Base-by-base conservation (phyloP, 2,797 vertebrate genomes). In the Hylomyscus alleni region DNA sequence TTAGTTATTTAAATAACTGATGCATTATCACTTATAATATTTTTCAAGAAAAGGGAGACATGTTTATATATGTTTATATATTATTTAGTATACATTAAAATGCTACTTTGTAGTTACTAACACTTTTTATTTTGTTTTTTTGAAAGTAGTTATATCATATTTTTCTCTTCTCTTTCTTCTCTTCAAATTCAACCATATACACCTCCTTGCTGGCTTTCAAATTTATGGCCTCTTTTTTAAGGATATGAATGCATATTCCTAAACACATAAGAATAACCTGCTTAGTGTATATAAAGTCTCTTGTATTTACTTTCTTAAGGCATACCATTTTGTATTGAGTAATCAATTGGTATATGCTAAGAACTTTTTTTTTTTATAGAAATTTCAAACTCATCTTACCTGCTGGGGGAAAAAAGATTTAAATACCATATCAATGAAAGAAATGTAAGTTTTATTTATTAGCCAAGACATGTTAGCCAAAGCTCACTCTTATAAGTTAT, bases 371-470 rank as follows among this genome's bases (percentile, higher is more conserved):
- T 62, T 47, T 62, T 10, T 8, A 58, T 56, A 80, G 7, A 75
- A 72, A 60, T 72, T 69, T 7, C 9, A 58, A 58, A 58, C 52
- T 3, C 13, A 17, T 58, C 4, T 87, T 93, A 12, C 0, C 50
- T 22, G 73, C 6, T 3, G 3, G 24, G 11, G 72, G 73, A 44
- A 47, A 24, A 50, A 6, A 3, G 3, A 12, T 50, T 54, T 26
- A 84, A 52, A 73, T 82, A 29, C 0, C 17, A 58, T 31, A 44
- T 10, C 60, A 54, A 67, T 90, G 50, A 62, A 60, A 29, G 0
- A 47, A 89, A 94, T 76, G 73, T 31, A 72, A 62, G 22, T 22
- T 73, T 88, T 87, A 91, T 94, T 54, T 91, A 94, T 60, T 91
- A 95, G 52, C 1, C 7, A 81, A 67, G 12, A 69, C 58, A 73